Percentiles rank a stretch among this genome's conserved stretches.
Conservation (phyloP, 2,113 vertebrate genomes). For the Bettongia penicillata region DNA sequence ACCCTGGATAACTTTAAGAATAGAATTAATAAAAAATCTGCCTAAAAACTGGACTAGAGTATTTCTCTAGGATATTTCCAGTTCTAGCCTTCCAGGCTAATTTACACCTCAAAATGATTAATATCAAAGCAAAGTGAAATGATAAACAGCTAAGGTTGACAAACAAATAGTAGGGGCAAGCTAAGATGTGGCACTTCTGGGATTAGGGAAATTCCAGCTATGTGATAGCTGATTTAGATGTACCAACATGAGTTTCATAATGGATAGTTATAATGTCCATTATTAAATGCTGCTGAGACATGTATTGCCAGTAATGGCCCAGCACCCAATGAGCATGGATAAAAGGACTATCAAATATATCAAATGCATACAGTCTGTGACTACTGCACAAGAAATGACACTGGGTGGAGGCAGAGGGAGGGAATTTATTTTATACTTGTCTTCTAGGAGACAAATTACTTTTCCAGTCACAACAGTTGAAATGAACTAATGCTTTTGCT, state of each 20-base stretch:
- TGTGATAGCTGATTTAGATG: background rate
- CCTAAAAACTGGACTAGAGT: background rate
- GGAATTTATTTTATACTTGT: background rate
- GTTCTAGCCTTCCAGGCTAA: background rate
- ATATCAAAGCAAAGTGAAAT: background rate
- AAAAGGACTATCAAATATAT: fast-evolving
- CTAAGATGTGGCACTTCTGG: background rate
- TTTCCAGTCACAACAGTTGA: background rate
- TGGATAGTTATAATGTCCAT: background rate
- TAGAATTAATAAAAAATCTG: background rate
- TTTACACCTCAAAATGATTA: background rate
- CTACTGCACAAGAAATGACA: fast-evolving
- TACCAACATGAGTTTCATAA: too few species aligned
- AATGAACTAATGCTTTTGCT: background rate
- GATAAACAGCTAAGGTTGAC: background rate
- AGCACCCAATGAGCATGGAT: background rate
- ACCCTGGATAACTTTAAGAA: background rate
- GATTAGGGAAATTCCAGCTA: background rate
- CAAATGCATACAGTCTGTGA: fast-evolving
- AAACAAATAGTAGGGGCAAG: background rate
- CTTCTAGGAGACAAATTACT: background rate
- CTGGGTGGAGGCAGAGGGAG: too few species aligned
- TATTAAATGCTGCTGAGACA: fast-evolving
- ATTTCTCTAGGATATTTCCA: background rate
- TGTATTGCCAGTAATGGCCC: fast-evolving